Conservation (phyloP, 1,140 invertebrate genomes). For the Macrocentrus cingulum region DNA sequence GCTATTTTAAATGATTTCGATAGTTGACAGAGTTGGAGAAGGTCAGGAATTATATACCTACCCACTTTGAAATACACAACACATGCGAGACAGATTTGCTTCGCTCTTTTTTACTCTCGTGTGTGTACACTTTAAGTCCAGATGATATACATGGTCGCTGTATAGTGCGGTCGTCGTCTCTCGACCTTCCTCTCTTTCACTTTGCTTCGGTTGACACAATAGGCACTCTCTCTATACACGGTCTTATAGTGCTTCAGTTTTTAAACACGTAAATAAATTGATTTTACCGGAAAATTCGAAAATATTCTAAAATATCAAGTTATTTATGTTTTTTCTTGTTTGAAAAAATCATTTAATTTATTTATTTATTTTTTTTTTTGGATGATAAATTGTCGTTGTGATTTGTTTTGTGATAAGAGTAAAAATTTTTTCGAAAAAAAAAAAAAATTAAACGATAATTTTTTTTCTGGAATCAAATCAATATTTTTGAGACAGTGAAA, state of each 20-base stretch:
- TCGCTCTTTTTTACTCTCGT: neutral
- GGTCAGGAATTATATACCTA: neutral
- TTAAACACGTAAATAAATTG: conserved; percentile 32
- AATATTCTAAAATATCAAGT: too few species aligned
- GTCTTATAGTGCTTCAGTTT: neutral
- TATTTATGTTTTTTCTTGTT: too few species aligned
- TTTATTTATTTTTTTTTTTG: too few species aligned
- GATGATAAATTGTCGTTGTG: too few species aligned
- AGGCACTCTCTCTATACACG: neutral
- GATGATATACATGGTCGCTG: neutral
- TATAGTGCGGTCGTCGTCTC: neutral
- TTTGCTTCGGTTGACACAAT: neutral
- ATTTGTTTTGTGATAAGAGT: too few species aligned
- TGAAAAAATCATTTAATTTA: too few species aligned
- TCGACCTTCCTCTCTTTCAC: neutral
- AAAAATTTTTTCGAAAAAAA: too few species aligned
- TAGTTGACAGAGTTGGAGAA: neutral
- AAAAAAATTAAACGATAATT: too few species aligned
- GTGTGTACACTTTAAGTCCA: neutral
- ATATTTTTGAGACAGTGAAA: too few species aligned
- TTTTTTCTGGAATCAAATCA: too few species aligned
- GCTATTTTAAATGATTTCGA: too few species aligned
- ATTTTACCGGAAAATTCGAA: conserved; percentile 13
- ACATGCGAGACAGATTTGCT: neutral
- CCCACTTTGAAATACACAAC: neutral